Conservation (phyloP, 2,113 vertebrate species). For the Marmota monax region DNA sequence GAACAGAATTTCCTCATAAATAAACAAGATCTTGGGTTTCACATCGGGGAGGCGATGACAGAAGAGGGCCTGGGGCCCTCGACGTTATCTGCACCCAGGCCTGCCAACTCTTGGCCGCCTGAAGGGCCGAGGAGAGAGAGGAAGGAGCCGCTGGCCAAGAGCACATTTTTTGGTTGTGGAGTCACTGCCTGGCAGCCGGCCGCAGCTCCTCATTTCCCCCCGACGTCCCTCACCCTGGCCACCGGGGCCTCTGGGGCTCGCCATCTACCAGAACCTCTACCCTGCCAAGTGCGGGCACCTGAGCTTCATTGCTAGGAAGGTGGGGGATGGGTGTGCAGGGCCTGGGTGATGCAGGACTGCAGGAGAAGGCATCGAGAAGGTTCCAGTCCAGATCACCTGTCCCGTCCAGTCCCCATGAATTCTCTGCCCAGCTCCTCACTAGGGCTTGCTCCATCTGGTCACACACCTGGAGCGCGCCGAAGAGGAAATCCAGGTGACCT, state of each 20-base stretch:
- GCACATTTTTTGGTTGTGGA: slow-evolving; percentile 85
- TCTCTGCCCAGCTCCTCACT: neutral
- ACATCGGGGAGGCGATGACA: slow-evolving; percentile 86
- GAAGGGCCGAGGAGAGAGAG: slow-evolving; percentile 83
- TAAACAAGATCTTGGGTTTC: slow-evolving; percentile 90
- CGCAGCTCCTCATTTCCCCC: slow-evolving; percentile 61
- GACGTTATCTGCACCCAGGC: slow-evolving; percentile 82
- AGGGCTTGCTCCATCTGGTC: neutral
- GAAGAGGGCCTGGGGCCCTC: slow-evolving; percentile 87
- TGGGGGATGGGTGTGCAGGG: neutral
- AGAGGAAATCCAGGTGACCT: neutral
- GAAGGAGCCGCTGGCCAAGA: slow-evolving; percentile 84
- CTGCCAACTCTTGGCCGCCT: slow-evolving; percentile 85
- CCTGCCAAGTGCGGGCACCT: slow-evolving; percentile 25
- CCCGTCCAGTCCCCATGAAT: neutral
- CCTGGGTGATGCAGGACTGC: neutral
- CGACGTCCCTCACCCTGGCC: slow-evolving; percentile 59
- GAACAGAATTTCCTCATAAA: slow-evolving; percentile 90
- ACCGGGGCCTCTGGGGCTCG: neutral
- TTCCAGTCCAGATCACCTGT: neutral
- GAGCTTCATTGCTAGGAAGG: neutral
- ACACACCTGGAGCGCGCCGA: neutral
- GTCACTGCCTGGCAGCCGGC: slow-evolving; percentile 79
- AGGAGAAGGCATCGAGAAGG: neutral
- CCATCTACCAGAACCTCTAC: neutral